Conservation (phyloP, 2,888 invertebrate genomes). For the Dolichopus griseipennis region DNA sequence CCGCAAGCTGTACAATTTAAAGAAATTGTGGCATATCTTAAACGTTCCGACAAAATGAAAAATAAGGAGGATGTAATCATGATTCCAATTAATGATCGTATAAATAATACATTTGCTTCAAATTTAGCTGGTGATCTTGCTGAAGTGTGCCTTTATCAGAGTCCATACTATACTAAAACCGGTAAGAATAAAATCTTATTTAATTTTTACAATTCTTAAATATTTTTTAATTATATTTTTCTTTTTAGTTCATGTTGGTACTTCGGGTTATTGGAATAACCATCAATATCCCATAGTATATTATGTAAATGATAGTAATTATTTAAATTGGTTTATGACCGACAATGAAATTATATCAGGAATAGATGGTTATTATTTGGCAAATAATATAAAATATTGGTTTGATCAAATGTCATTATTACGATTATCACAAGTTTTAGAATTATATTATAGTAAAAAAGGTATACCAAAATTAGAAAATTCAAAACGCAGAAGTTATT, state of each 20-base stretch:
- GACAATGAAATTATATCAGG: slow-evolving; percentile 60
- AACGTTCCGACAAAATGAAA: neutral
- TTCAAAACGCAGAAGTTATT: slow-evolving; percentile 48
- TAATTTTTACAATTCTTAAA: neutral
- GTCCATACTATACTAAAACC: slow-evolving; percentile 45
- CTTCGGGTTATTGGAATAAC: slow-evolving; percentile 57
- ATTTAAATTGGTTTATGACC: slow-evolving; percentile 52
- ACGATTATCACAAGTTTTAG: slow-evolving; percentile 53
- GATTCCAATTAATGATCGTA: slow-evolving; percentile 17
- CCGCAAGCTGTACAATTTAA: slow-evolving; percentile 48
- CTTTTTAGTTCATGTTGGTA: slow-evolving; percentile 45
- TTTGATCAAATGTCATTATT: slow-evolving; percentile 45
- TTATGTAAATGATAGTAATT: slow-evolving; percentile 47
- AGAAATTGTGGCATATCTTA: slow-evolving; percentile 36
- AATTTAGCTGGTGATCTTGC: slow-evolving; percentile 58
- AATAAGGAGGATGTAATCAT: no score
- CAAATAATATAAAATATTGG: slow-evolving; percentile 48
- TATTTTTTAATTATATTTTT: neutral
- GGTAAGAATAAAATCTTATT: neutral
- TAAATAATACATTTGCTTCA: slow-evolving; percentile 54
- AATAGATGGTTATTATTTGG: slow-evolving; percentile 53
- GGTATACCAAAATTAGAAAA: slow-evolving; percentile 53
- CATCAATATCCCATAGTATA: slow-evolving; percentile 49
- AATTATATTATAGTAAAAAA: slow-evolving; percentile 59
- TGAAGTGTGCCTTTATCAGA: slow-evolving; percentile 58